Evolutionary conservation across 35 echinoderm and acorn worm species (phyloP).

Genomic region (Anneissia japonica): DNA sequence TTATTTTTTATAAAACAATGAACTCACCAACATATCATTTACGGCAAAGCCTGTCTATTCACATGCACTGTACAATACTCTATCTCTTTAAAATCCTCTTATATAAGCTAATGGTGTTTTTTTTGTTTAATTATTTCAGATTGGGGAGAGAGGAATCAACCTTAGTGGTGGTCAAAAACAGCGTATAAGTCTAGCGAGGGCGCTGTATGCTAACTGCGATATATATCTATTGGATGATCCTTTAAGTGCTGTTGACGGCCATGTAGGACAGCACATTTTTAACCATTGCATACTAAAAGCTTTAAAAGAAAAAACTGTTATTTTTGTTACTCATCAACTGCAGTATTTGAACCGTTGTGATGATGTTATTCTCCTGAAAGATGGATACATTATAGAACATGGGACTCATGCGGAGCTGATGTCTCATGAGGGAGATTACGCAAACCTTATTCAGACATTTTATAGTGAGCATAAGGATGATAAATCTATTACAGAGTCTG

Average conservation of each 20-base stretch:
- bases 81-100: neutral
- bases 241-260: conserved; percentile 75
- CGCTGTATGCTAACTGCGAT: conserved; percentile 70
- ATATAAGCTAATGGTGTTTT: neutral
- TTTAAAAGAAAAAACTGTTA: neutral
- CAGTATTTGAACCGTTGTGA: conserved; percentile 96
- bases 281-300: conserved; percentile 47
- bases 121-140: conserved; percentile 40
- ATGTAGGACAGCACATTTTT: conserved; percentile 80
- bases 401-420: conserved; percentile 75
- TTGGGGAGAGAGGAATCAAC: conserved; percentile 84
- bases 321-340: neutral
- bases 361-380: conserved; percentile 50
- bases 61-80: no score
- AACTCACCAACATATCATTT: no score
- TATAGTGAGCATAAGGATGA: conserved; percentile 52
- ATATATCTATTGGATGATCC: conserved; percentile 85
- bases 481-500: neutral
- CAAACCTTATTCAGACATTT: conserved; percentile 56
- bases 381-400: conserved; percentile 58
- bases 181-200: conserved; percentile 74
- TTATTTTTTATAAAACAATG: no score
- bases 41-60: no score
- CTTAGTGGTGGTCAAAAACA: conserved; percentile 90
- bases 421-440: conserved; percentile 50